Conservation (phyloP, 2,113 vertebrate species). For the Ivindomyrus marchei region DNA sequence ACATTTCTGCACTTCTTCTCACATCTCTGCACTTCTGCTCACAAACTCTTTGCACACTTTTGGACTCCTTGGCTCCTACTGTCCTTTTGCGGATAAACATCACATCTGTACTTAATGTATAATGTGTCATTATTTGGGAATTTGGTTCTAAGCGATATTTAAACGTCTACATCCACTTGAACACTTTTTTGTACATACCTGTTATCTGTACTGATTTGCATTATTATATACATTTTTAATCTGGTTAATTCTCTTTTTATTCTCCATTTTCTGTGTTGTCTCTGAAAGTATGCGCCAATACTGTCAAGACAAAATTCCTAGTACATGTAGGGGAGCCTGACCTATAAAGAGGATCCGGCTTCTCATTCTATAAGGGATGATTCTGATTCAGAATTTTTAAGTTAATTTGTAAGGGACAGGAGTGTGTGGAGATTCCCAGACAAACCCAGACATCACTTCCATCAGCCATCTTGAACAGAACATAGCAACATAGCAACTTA, state of each 20-base stretch:
- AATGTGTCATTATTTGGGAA: not conserved
- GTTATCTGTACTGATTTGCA: not conserved
- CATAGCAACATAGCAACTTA: not conserved
- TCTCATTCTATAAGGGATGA: not conserved
- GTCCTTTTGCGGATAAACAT: not conserved
- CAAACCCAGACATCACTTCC: not conserved
- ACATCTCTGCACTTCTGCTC: too few species aligned
- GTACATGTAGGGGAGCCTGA: too few species aligned
- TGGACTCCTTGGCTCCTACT: not conserved
- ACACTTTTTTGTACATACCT: not conserved
- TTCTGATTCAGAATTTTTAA: not conserved
- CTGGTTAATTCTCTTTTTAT: not conserved
- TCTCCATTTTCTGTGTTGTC: not conserved
- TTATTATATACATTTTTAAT: not conserved
- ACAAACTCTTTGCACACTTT: not conserved
- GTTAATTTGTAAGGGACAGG: not conserved
- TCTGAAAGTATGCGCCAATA: not conserved
- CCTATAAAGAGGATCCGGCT: not conserved
- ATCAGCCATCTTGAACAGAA: not conserved
- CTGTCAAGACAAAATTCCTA: not conserved
- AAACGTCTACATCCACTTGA: not conserved
- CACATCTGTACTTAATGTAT: not conserved
- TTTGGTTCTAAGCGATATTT: not conserved
- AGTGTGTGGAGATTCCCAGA: not conserved
- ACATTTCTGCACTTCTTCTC: too few species aligned